These are phyloP conservation scores for Corythoichthys haematopterus DNA, from an alignment of 2,113 vertebrate species.

Conservation along the genomic window DNA sequence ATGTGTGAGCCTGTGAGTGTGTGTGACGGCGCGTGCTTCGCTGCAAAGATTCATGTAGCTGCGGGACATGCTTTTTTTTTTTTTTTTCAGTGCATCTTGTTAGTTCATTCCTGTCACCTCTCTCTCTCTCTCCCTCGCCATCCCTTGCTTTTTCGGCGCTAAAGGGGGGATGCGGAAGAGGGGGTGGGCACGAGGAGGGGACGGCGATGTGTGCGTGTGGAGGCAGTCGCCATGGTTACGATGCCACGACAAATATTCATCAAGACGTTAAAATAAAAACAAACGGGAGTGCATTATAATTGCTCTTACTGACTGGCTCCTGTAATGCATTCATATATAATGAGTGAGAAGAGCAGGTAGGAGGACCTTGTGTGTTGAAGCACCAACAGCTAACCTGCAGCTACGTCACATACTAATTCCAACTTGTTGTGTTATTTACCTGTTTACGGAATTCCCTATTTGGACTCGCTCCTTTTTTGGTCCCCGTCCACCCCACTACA, in stretches of 20 bases:
- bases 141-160: constrained; percentile 69
- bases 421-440: constrained; percentile 38
- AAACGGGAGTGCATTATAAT: constrained; percentile 65
- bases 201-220: constrained; percentile 19
- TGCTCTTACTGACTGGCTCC: constrained; percentile 61
- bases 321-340: constrained; percentile 54
- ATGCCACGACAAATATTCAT: constrained; percentile 76
- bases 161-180: constrained; percentile 62
- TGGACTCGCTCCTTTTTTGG: constrained; percentile 57
- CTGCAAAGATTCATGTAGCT: constrained; percentile 74
- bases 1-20: constrained; percentile 32
- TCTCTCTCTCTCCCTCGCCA: constrained; percentile 61
- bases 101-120: constrained; percentile 78
- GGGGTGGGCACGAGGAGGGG: constrained; percentile 35
- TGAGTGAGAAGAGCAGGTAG: constrained; percentile 42
- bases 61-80: constrained; percentile 64
- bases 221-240: constrained; percentile 74
- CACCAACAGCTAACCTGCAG: constrained; percentile 21
- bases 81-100: constrained; percentile 71
- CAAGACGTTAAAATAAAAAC: constrained; percentile 73
- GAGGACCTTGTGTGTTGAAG: constrained; percentile 13
- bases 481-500: constrained; percentile 1
- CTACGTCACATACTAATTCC: constrained; percentile 7
- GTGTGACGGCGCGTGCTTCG: constrained; percentile 54
- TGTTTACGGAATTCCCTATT: constrained; percentile 47